Conservation (phyloP, 2,113 vertebrate species). For the Gobius niger region DNA sequence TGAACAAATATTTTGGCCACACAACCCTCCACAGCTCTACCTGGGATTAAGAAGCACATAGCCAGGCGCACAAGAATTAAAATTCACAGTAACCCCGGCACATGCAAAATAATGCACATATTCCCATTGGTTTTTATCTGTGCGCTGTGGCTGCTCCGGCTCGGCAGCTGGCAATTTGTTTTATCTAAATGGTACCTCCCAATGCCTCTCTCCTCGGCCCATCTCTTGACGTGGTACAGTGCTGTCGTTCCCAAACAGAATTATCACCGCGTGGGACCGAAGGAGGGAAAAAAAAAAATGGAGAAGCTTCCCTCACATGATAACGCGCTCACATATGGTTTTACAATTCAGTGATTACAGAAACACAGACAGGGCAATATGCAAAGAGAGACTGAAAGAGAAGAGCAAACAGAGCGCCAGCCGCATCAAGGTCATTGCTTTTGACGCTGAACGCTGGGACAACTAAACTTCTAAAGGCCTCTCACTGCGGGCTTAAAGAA, state of each 20-base stretch:
- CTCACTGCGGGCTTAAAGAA: conserved; percentile 34
- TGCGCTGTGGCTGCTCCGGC: conserved; percentile 59
- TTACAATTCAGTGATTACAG: conserved; percentile 70
- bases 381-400: conserved; percentile 36
- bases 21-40: neutral
- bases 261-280: conserved; percentile 67
- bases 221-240: conserved; percentile 72
- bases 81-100: conserved; percentile 37
- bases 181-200: conserved; percentile 79
- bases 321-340: conserved; percentile 58
- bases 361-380: conserved; percentile 46
- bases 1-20: too few species aligned
- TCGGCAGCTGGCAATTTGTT: conserved; percentile 77
- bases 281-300: conserved; percentile 12
- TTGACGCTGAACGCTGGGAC: conserved; percentile 39
- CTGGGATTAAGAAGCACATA: conserved; percentile 28
- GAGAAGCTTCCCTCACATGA: conserved; percentile 40
- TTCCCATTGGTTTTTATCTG: conserved; percentile 65
- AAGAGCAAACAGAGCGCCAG: conserved; percentile 25
- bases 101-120: conserved; percentile 43
- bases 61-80: conserved; percentile 32
- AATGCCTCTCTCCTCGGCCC: conserved; percentile 65
- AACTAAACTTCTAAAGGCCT: conserved; percentile 48
- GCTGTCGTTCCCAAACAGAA: conserved; percentile 70
- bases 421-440: conserved; percentile 60